Evolutionary conservation across 2,888 invertebrate genomes (phyloP), one percentile per base, ranked within the genome.

Genomic region (Epiblema foenella): DNA sequence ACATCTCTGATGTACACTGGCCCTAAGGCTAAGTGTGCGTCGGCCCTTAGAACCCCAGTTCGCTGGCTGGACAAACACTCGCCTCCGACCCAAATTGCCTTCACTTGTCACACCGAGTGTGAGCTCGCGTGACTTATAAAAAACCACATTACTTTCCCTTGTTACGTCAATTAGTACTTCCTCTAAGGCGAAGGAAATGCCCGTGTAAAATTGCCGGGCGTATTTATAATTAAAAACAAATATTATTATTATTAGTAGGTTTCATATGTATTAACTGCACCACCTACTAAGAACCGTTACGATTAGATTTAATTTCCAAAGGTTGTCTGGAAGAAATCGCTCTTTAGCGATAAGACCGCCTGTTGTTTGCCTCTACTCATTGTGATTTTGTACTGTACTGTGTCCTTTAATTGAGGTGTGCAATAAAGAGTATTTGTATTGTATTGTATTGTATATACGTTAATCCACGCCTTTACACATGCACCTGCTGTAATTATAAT

Each of bases 1-100:
- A 46, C 7, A 46, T 15, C 42, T n/a, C 42, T 46, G n/a, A 12
- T 42, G 46, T 5, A 46, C n/a, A n/a, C 46, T 15, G n/a, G 5
- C n/a, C n/a, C n/a, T n/a, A 8, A 74, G 72, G 74, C 75, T 73
- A 69, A 73, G 73, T 74, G 76, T 76, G 79, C 79, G 77, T 77
- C 77, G 68, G 73, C 67, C 62, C 72, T 74, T 74, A 74, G 64
- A 58, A 37, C 64, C 75, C 73, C 66, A 68, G 69, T 67, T 73
- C 74, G 75, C 75, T 76, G 79, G 76, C 79, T 82, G 81, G 76
- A 79, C 83, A 89, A 89, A 89, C 87, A 87, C 85, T 86, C 80
- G 74, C 77, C 77, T 76, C 78, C 83, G 82, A 82, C 84, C 86
- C 78, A 85, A 86, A 89, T 88, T 85, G 82, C 83, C 85, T 77